phyloP scores from a whole-genome alignment of 2,888 invertebrate genomes.

The Melanotus villosus region DNA sequence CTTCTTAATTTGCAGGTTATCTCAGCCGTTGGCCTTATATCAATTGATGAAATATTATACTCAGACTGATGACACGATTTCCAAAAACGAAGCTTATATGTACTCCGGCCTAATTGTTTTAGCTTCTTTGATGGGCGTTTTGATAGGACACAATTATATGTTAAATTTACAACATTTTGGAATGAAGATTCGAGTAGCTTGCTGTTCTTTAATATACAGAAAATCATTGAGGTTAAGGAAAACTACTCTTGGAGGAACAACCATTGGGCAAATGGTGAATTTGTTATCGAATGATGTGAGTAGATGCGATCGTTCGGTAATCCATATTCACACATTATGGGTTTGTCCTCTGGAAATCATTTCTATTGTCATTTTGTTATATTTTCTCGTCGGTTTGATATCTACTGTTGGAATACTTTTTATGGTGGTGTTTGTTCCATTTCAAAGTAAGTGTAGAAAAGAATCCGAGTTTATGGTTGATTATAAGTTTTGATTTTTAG shows the following conservation, averaged over 20 bases:
- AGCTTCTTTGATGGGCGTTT: slow-evolving; percentile 79
- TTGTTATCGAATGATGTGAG: slow-evolving; percentile 88
- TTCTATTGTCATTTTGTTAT: slow-evolving; percentile 80
- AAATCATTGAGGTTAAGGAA: slow-evolving; percentile 80
- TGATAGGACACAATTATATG: slow-evolving; percentile 83
- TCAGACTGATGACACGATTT: slow-evolving; percentile 64
- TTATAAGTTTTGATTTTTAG: slow-evolving; percentile 64
- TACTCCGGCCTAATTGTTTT: slow-evolving; percentile 82
- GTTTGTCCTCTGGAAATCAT: slow-evolving; percentile 84
- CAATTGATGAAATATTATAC: slow-evolving; percentile 75
- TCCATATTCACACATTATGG: slow-evolving; percentile 86
- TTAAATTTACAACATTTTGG: slow-evolving; percentile 86
- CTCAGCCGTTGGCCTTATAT: slow-evolving; percentile 65
- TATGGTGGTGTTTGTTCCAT: slow-evolving; percentile 68
- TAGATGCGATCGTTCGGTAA: slow-evolving; percentile 84
- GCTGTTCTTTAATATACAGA: slow-evolving; percentile 87
- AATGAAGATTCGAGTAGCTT: slow-evolving; percentile 86
- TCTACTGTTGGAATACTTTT: slow-evolving; percentile 71
- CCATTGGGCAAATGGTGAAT: slow-evolving; percentile 73
- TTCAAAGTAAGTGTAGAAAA: slow-evolving; percentile 65
- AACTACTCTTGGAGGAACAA: slow-evolving; percentile 83
- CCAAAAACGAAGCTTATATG: slow-evolving; percentile 74
- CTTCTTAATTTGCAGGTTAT: slow-evolving; percentile 41
- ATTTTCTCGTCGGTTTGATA: slow-evolving; percentile 70
- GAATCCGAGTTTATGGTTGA: neutral